Base-by-base conservation (phyloP, 2,888 invertebrate species). In the Cabera pusaria region DNA sequence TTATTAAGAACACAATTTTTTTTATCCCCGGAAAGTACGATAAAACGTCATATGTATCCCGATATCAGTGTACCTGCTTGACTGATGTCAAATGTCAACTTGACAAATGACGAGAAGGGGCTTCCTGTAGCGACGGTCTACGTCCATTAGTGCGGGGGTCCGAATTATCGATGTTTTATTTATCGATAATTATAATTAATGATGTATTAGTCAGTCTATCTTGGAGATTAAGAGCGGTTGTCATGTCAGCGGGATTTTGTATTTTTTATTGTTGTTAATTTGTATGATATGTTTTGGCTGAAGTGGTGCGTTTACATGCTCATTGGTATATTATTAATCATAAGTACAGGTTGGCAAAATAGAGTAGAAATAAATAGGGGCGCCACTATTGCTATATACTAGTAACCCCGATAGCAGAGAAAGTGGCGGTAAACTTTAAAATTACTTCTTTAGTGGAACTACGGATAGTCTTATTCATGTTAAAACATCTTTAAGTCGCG, bases 11-110 rank as follows among this genome's bases (percentile, higher is more conserved):
- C n/a, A n/a, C n/a, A n/a, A n/a, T n/a, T n/a, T n/a, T n/a, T n/a
- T n/a, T n/a, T n/a, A n/a, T n/a, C n/a, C n/a, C n/a, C n/a, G n/a
- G n/a, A n/a, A n/a, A n/a, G n/a, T n/a, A n/a, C n/a, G n/a, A n/a
- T n/a, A 35, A 27, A 27, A 17, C 24, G 14, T 25, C 25, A n/a
- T n/a, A n/a, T n/a, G n/a, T 14, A 63, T 54, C 53, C 67, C 65
- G 69, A 70, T 71, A 68, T 59, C 53, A 64, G 52, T 52, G 52
- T 64, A 65, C 65, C 59, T 52, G 62, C 56, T 75, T 86, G 85
- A 87, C 53, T 86, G 82, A 88, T 88, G 84, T 83, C 82, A 84
- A 79, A 80, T 75, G 87, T 83, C 87, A 81, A 58, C 46, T 66
- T 79, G 83, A 88, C 81, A 84, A 86, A 87, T 86, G 79, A 67